These are phyloP conservation scores for Mormyrus lacerda DNA, from an alignment of 2,113 vertebrate species.

Conservation along the genomic window DNA sequence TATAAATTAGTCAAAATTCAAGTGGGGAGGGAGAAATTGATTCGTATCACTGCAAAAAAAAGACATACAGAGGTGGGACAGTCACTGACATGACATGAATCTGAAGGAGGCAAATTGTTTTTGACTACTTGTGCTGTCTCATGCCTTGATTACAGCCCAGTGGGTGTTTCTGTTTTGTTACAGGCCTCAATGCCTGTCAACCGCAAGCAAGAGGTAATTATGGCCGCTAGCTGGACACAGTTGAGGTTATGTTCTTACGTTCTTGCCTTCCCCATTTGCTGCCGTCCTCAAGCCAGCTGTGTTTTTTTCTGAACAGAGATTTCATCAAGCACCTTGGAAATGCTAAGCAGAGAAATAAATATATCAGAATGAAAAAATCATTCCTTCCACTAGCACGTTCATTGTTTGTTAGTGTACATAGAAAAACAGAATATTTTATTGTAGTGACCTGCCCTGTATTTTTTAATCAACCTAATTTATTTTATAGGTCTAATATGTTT, in stretches of 20 bases:
- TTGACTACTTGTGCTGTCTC: neutral
- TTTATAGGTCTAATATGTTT: constrained; percentile 32
- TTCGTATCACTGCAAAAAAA: neutral
- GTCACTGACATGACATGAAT: neutral
- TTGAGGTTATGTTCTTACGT: neutral
- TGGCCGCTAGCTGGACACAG: neutral
- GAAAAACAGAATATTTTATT: constrained; percentile 31
- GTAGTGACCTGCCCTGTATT: constrained; percentile 25
- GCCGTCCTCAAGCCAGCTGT: neutral
- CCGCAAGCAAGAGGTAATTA: neutral
- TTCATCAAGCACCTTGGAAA: neutral
- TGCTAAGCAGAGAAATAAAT: neutral
- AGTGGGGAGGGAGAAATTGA: neutral
- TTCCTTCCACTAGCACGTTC: constrained; percentile 34
- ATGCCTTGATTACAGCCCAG: neutral
- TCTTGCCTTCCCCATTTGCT: neutral
- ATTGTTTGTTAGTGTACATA: neutral
- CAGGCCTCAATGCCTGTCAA: neutral
- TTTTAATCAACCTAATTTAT: constrained; percentile 33
- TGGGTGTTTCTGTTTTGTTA: neutral
- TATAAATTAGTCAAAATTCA: neutral
- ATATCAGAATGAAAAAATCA: constrained; percentile 25
- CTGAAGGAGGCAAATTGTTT: neutral
- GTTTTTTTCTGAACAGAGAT: neutral
- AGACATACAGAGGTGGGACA: neutral